Conservation (phyloP, 2,797 vertebrate species). For the Anniella stebbinsi region DNA sequence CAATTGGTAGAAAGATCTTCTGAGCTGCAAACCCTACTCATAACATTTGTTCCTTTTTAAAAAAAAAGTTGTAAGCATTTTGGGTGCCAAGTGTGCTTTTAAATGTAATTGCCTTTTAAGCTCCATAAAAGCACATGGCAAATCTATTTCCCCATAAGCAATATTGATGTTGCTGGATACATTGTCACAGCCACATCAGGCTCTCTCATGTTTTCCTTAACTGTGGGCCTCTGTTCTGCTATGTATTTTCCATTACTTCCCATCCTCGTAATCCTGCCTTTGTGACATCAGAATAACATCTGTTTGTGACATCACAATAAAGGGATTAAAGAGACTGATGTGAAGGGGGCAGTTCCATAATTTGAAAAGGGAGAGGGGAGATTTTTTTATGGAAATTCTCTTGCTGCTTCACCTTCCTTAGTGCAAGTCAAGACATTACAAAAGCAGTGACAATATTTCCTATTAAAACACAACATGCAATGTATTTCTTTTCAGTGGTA, state of each 20-base stretch:
- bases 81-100: not conserved
- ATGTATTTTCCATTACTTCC: constrained; percentile 8
- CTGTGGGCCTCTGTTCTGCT: not conserved
- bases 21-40: not conserved
- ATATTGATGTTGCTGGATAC: not conserved
- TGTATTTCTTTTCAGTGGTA: not conserved
- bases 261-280: not conserved
- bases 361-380: fast-evolving
- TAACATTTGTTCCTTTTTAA: not conserved
- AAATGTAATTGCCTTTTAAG: not conserved
- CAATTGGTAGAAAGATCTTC: not conserved
- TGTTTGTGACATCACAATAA: not conserved
- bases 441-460: not conserved
- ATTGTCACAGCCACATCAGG: not conserved
- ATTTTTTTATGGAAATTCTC: not conserved
- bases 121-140: not conserved
- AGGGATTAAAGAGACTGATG: constrained; percentile 22
- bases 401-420: not conserved
- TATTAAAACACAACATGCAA: not conserved
- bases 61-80: not conserved
- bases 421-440: fast-evolving
- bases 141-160: not conserved
- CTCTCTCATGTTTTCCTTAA: not conserved
- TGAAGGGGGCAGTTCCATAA: not conserved
- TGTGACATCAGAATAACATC: not conserved